phyloP scores from a whole-genome alignment of 1,140 invertebrate genomes.

The Eueides isabella region DNA sequence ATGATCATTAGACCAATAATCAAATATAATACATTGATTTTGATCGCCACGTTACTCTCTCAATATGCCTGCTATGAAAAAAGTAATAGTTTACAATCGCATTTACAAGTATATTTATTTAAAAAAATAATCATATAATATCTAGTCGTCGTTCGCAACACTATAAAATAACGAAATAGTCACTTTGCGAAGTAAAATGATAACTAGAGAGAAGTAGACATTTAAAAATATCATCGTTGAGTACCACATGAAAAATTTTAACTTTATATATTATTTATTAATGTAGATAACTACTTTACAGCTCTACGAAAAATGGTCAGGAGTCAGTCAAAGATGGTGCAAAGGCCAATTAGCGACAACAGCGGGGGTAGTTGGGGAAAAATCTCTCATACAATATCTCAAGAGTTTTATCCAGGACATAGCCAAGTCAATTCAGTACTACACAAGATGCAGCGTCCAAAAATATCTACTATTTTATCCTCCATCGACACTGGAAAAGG shows the following conservation, averaged over 20 bases:
- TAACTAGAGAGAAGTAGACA: too few relatives aligned
- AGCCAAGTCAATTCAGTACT: conserved; percentile 53
- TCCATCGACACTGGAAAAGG: conserved; percentile 48
- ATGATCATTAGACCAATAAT: background rate
- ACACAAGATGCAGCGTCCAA: conserved; percentile 54
- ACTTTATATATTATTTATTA: too few relatives aligned
- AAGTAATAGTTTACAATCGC: conserved; percentile 43
- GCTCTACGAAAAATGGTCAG: conserved; percentile 73
- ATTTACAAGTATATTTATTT: background rate
- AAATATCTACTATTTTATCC: conserved; percentile 58
- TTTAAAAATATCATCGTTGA: too few relatives aligned
- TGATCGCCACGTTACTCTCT: background rate
- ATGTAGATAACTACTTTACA: conserved; percentile 35
- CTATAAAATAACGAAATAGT: too few relatives aligned
- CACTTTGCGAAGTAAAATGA: too few relatives aligned
- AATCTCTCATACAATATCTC: conserved; percentile 23
- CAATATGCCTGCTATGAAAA: conserved; percentile 55
- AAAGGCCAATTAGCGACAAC: conserved; percentile 58
- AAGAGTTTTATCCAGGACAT: conserved; percentile 45
- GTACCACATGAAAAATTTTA: too few relatives aligned
- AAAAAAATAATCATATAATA: too few relatives aligned
- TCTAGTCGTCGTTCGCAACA: too few relatives aligned
- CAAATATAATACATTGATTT: background rate
- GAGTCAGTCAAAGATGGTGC: conserved; percentile 70
- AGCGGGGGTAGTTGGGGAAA: conserved; percentile 40